Percentiles rank a stretch among this genome's conserved stretches.
Evolutionary conservation across 2,888 invertebrate genomes (phyloP).

Genomic region (Chironomus riparius): DNA sequence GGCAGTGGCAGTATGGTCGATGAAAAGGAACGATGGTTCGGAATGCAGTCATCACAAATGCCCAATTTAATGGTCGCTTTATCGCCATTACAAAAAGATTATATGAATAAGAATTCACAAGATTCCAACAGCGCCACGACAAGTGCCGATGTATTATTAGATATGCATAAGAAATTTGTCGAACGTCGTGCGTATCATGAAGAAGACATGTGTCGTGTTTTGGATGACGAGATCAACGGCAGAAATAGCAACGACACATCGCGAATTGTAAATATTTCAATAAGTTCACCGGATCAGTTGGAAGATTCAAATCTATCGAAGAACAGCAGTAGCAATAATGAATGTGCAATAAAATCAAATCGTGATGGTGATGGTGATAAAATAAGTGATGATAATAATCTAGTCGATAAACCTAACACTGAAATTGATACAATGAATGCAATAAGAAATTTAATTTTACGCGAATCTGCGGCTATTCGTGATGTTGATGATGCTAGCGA

Average conservation of each 20-base stretch:
- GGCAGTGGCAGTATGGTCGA: background rate
- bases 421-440: conserved; percentile 9
- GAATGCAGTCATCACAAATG: conserved; percentile 51
- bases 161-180: conserved; percentile 61
- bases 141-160: conserved; percentile 54
- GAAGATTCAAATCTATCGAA: conserved; percentile 26
- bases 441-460: conserved; percentile 11
- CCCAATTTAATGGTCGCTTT: conserved; percentile 56
- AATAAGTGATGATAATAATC: background rate
- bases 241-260: conserved; percentile 32
- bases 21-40: conserved; percentile 44
- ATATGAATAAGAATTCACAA: conserved; percentile 46
- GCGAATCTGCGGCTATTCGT: background rate
- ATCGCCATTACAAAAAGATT: conserved; percentile 61
- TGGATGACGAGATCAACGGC: conserved; percentile 33
- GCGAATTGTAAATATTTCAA: conserved; percentile 29
- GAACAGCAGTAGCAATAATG: background rate
- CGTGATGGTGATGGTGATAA: conserved; percentile 10
- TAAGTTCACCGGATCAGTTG: conserved; percentile 30
- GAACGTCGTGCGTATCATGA: conserved; percentile 54
- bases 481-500: background rate
- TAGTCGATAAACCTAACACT: background rate
- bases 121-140: conserved; percentile 33
- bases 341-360: background rate
- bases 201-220: conserved; percentile 30